A percentile compares a stretch with the other conserved stretches of the same genome.
These are phyloP conservation scores for Notocelia uddmanniana DNA, from an alignment of 2,888 invertebrate species.

Conservation along the genomic window DNA sequence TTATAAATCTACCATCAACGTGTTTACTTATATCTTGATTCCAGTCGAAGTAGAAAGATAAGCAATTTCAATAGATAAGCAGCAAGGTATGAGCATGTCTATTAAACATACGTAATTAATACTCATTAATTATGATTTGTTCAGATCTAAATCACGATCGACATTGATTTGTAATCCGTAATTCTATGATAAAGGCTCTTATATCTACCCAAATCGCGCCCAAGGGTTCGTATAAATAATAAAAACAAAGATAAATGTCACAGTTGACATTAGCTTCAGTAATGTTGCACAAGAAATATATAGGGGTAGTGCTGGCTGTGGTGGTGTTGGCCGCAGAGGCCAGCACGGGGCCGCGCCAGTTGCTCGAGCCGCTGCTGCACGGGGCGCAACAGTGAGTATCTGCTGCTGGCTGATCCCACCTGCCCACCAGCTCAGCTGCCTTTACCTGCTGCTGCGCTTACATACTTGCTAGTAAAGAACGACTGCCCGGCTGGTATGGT, in stretches of 20 bases:
- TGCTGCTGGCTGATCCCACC: background rate
- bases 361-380: slow-evolving; percentile 51
- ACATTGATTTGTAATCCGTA: slow-evolving; percentile 50
- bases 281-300: slow-evolving; percentile 66
- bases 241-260: slow-evolving; percentile 50
- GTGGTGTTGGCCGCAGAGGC: slow-evolving; percentile 68
- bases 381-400: slow-evolving; percentile 53
- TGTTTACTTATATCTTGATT: slow-evolving; percentile 4
- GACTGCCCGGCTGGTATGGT: too few relatives aligned
- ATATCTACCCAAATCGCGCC: slow-evolving; percentile 56
- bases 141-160: slow-evolving; percentile 48
- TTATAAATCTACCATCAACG: background rate
- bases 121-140: slow-evolving; percentile 64
- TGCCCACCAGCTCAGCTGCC: too few relatives aligned
- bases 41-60: background rate
- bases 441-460: too few relatives aligned
- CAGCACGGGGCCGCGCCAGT: slow-evolving; percentile 53
- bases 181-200: slow-evolving; percentile 54
- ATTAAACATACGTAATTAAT: slow-evolving; percentile 47
- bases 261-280: slow-evolving; percentile 50
- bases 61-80: slow-evolving; percentile 25
- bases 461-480: too few relatives aligned
- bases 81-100: slow-evolving; percentile 47
- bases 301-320: slow-evolving; percentile 60
- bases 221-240: slow-evolving; percentile 58